Evolutionary conservation across 2,113 vertebrate species (phyloP), one percentile per base, ranked within the genome.

Genomic region (Mugil cephalus): DNA sequence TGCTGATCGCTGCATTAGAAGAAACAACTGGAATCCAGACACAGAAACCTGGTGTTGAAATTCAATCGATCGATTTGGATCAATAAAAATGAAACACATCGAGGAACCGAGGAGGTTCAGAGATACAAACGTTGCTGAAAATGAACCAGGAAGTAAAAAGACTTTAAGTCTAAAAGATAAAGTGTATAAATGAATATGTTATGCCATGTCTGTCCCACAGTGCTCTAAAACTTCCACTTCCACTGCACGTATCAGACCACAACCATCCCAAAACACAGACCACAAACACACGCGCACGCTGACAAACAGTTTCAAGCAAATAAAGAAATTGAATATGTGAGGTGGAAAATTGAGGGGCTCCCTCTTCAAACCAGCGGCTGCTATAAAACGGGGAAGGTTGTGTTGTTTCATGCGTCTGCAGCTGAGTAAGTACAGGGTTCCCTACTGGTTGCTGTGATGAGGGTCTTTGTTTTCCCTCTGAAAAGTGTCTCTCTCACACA

Each of bases 381-480:
- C 24, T 11, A 42, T 3, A 68, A 14, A 9, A 4, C 15, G 21
- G 51, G 30, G 51, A 10, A 73, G 45, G 62, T 59, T 48, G 70
- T 50, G 51, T 48, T 52, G 50, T 70, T 11, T 46, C 13, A 70
- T 58, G 56, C 47, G 75, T 76, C 13, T 77, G 59, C 71, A 83
- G 72, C 77, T 83, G 82, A 75, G 62, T 78, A 58, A 87, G 74
- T 76, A 69, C 71, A 63, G 66, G 81, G 61, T 65, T 86, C 66
- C 74, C 64, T 54, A 35, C 65, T 53, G 62, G 30, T 55, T 80
- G 77, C 79, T 74, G 68, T 53, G 86, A 73, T 59, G 55, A 73
- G 50, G 47, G 52, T 73, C 78, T 84, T 86, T 88, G 85, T 87
- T 88, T 89, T 85, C 69, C 68, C 40, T 61, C 38, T 47, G 40